Evolutionary conservation across 2,113 vertebrate species (phyloP), one percentile per base, ranked within the genome.

Genomic region (Oreochromis spilurus): DNA sequence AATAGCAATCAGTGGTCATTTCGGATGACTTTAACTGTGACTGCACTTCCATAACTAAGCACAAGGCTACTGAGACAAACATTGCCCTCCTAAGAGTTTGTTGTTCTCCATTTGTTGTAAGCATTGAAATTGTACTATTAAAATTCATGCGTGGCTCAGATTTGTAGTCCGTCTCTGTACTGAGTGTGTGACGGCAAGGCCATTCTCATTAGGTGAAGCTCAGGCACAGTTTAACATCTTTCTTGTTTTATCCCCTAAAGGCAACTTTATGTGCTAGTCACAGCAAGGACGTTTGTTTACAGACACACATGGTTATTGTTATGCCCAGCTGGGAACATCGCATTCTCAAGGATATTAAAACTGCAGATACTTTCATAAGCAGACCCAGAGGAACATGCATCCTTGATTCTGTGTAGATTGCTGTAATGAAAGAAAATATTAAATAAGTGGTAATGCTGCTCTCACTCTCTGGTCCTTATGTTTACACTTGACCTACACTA

Each of bases 291-390:
- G 83, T 81, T 77, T 83, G 83, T 87, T 89, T 81, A 62, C 77
- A 36, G 58, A 84, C 40, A 65, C 77, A 29, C 60, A 34, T 45
- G 53, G 82, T 87, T 90, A 88, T 90, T 91, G 86, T 90, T 89
- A 84, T 84, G 67, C 45, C 29, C 83, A 86, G 57, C n/a, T 92
- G 81, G 83, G 65, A 85, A 62, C 85, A 50, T 75, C 21, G 36
- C 79, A 82, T 87, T 88, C 54, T 90, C 50, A 29, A 87, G 84
- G 84, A 90, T 90, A 90, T 88, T 87, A 90, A 92, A 92, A 79
- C 84, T 87, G 85, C 34, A 34, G 54, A 81, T 84, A 62, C 45
- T 60, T 88, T 87, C 67, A 84, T 86, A 70, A 87, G 85, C 60
- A 84, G 82, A 80, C 85, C 87, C 86, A 72, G 31, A 84, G 75